Conservation (phyloP, 2,797 vertebrate genomes). For the Centroberyx gerrardi region DNA sequence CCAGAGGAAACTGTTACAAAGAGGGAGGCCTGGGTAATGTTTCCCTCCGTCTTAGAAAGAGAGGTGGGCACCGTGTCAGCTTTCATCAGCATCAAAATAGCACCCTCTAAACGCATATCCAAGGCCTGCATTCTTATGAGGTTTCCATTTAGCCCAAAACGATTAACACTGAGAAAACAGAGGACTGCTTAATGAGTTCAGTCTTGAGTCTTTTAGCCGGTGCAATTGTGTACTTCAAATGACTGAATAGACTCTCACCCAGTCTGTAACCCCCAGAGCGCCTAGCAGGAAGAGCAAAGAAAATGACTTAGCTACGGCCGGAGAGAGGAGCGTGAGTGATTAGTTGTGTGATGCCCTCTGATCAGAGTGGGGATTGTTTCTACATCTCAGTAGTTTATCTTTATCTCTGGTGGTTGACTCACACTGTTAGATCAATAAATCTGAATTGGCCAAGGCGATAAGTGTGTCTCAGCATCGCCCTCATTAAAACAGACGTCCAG, state of each 20-base stretch:
- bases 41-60: constrained; percentile 40
- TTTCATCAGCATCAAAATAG: constrained; percentile 69
- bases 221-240: constrained; percentile 41
- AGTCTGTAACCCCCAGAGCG: constrained; percentile 14
- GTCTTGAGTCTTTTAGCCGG: constrained; percentile 54
- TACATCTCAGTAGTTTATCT: constrained; percentile 71
- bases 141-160: constrained; percentile 60
- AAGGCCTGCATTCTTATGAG: constrained; percentile 46
- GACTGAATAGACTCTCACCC: constrained; percentile 9
- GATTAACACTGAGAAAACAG: constrained; percentile 55
- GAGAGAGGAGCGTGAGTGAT: constrained; percentile 61
- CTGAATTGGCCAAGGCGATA: constrained; percentile 65
- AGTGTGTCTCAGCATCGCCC: constrained; percentile 65
- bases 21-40: constrained; percentile 62
- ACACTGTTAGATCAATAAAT: constrained; percentile 73
- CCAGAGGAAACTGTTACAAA: constrained; percentile 48
- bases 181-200: constrained; percentile 58
- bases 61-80: constrained; percentile 61
- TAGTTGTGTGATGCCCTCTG: constrained; percentile 70
- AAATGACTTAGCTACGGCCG: constrained; percentile 31
- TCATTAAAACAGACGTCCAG: constrained; percentile 65
- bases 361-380: constrained; percentile 73
- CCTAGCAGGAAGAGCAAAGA: constrained; percentile 59
- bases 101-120: constrained; percentile 40
- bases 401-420: constrained; percentile 71